Evolutionary conservation across 2,888 invertebrate species (phyloP).

Genomic region (Dicranocentrus wangi): DNA sequence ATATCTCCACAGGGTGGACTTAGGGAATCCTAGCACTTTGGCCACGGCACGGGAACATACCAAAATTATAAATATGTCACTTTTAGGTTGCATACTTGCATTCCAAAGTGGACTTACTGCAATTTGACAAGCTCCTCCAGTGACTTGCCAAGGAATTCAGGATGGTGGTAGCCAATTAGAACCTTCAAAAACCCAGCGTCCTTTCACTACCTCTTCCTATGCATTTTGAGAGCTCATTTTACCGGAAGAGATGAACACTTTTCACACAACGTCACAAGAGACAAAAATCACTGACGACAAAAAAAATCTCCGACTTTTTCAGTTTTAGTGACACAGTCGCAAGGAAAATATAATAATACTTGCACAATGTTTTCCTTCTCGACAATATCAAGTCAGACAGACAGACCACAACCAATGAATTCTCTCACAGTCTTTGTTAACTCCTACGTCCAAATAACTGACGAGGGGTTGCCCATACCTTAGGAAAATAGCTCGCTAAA

Average conservation of each 20-base stretch:
- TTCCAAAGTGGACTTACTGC: constrained; percentile 52
- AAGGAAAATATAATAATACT: background rate
- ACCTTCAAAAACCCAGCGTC: background rate
- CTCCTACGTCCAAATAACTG: constrained; percentile 42
- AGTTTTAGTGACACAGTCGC: too few species aligned
- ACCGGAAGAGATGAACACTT: background rate
- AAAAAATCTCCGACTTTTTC: too few species aligned
- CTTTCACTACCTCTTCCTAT: constrained; percentile 46
- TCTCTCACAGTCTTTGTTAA: constrained; percentile 36
- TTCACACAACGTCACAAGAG: too few species aligned
- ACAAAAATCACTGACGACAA: too few species aligned
- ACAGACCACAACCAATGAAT: background rate
- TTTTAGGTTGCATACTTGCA: too few species aligned
- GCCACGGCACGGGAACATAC: too few species aligned
- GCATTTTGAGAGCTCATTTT: constrained; percentile 58
- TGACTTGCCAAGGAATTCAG: constrained; percentile 23
- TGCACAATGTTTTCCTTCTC: too few species aligned
- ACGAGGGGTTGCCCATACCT: constrained; percentile 7
- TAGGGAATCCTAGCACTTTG: too few species aligned
- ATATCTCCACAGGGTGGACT: constrained; percentile 1
- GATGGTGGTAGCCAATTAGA: constrained; percentile 27
- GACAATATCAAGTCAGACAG: too few species aligned
- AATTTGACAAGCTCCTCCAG: constrained; percentile 41
- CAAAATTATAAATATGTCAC: too few species aligned
- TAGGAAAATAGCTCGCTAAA: constrained; percentile 21